These are phyloP conservation scores for Ianthella basta DNA, from an alignment of 37 sponge, comb jelly and placozoan species.

Conservation along the genomic window DNA sequence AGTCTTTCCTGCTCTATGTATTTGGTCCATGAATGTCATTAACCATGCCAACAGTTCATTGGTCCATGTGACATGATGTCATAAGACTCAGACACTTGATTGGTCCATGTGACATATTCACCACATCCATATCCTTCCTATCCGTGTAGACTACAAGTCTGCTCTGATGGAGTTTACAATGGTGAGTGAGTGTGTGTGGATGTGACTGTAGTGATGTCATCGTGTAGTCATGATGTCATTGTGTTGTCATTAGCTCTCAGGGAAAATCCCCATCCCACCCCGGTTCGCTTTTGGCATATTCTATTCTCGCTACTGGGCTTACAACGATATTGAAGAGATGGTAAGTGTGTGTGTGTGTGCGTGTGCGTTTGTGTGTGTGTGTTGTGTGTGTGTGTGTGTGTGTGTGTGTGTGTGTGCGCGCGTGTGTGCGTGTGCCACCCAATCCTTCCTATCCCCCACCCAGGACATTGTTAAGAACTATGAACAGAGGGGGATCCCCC, in stretches of 20 bases:
- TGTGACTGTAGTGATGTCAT: too few relatives aligned
- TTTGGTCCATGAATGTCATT: too few relatives aligned
- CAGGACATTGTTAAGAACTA: conserved; percentile 57
- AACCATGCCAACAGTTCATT: too few relatives aligned
- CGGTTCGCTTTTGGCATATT: conserved; percentile 78
- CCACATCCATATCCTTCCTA: background rate
- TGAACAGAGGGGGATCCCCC: conserved; percentile 55
- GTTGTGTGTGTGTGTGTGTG: too few relatives aligned
- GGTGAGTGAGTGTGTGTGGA: conserved; percentile 12
- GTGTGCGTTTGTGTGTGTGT: too few relatives aligned
- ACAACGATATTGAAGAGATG: conserved; percentile 68
- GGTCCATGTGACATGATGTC: too few relatives aligned
- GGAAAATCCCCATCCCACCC: conserved; percentile 68
- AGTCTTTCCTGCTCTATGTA: too few relatives aligned
- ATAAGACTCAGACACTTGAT: too few relatives aligned
- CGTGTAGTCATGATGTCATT: background rate
- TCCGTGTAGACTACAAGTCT: conserved; percentile 53
- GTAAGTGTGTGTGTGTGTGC: conserved; percentile 24
- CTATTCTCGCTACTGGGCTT: conserved; percentile 85
- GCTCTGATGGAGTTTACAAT: conserved; percentile 71
- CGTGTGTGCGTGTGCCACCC: conserved; percentile 19
- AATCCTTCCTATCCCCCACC: too few relatives aligned
- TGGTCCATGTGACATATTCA: too few relatives aligned
- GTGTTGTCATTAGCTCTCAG: conserved; percentile 48
- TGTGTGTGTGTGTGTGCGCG: conserved; percentile 1